Conservation (phyloP, 2,113 vertebrate species). For the Solea senegalensis region DNA sequence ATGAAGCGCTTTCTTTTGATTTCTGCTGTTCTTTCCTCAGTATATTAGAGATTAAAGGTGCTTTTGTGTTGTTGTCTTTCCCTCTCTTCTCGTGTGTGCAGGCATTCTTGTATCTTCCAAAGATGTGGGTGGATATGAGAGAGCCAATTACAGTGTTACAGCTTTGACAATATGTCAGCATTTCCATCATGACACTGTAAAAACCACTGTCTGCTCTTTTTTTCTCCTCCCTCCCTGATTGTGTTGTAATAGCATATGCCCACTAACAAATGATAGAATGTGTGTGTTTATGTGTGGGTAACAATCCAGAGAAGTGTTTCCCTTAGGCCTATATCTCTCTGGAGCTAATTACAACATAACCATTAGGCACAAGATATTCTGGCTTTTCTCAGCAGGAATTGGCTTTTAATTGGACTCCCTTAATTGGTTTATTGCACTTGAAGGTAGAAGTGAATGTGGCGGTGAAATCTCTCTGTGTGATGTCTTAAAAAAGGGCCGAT, state of each 20-base stretch:
- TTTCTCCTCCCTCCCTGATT: neutral
- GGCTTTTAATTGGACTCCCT: constrained; percentile 81
- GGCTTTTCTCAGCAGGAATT: constrained; percentile 75
- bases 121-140: constrained; percentile 53
- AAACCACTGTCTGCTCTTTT: constrained; percentile 41
- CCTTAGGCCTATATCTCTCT: constrained; percentile 68
- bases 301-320: constrained; percentile 46
- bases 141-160: constrained; percentile 55
- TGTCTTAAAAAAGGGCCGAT: constrained; percentile 18
- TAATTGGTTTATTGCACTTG: constrained; percentile 80
- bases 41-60: constrained; percentile 11
- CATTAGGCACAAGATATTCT: constrained; percentile 74
- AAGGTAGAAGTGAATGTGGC: constrained; percentile 64
- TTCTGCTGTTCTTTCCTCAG: constrained; percentile 6
- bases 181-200: constrained; percentile 49
- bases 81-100: neutral
- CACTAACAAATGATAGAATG: constrained; percentile 35
- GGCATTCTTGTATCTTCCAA: constrained; percentile 42
- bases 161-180: constrained; percentile 54
- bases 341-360: constrained; percentile 80
- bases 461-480: constrained; percentile 52
- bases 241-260: constrained; percentile 36
- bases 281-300: constrained; percentile 32
- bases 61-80: constrained; percentile 5
- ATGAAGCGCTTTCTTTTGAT: constrained; percentile 46